phyloP scores from a whole-genome alignment of 2,113 vertebrate genomes.

The Eclectus roratus region DNA sequence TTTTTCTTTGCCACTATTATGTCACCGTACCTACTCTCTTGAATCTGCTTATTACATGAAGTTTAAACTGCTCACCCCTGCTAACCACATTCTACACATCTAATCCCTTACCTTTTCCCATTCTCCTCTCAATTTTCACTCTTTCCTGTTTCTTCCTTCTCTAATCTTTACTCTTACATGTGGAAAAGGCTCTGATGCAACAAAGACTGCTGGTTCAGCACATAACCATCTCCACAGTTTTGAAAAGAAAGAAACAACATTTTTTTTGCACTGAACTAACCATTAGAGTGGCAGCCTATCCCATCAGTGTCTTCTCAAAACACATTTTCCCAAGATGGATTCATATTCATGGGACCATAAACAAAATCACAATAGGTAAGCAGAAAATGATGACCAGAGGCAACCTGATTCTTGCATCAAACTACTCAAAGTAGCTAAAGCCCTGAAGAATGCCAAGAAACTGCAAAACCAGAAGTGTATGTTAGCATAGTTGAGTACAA shows the following conservation, averaged over 20 bases:
- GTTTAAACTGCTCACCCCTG: background rate
- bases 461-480: background rate
- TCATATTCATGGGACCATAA: background rate
- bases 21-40: background rate
- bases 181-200: background rate
- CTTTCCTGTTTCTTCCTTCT: background rate
- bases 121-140: background rate
- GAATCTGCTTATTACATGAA: background rate
- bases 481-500: background rate
- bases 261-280: background rate
- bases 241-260: background rate
- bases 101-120: background rate
- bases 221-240: background rate
- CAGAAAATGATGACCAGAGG: background rate
- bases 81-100: background rate
- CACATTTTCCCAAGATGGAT: background rate
- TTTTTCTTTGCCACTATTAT: background rate
- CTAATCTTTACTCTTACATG: background rate
- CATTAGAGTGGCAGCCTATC: background rate
- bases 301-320: background rate
- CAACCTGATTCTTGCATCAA: background rate
- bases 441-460: background rate
- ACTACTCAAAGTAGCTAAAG: background rate
- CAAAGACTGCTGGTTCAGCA: background rate
- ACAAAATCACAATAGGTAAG: background rate